Evolutionary conservation across 2,113 vertebrate genomes (phyloP).

Genomic region (Naja naja): DNA sequence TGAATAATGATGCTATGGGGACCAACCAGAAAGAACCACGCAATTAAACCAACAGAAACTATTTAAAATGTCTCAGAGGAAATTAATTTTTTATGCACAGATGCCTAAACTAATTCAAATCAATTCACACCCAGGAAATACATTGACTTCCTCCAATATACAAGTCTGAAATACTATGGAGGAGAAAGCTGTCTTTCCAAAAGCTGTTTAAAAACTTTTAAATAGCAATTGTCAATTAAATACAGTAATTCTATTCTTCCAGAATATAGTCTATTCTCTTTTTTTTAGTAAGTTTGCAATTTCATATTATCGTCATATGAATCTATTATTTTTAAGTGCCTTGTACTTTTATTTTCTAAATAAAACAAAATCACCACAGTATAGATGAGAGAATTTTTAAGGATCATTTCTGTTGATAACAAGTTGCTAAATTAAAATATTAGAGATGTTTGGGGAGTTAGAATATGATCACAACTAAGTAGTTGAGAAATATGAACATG

Average conservation of each 20-base stretch:
- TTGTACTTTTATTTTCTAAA: neutral
- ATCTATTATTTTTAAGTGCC: neutral
- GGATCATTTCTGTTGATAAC: neutral
- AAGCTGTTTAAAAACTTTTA: neutral
- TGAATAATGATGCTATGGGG: conserved; percentile 11
- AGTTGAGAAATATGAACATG: neutral
- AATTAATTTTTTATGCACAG: conserved; percentile 2
- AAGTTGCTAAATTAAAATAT: neutral
- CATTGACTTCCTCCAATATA: neutral
- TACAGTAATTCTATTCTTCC: neutral
- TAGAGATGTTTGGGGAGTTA: neutral
- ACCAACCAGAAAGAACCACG: conserved; percentile 22
- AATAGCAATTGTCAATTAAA: neutral
- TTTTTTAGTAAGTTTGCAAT: neutral
- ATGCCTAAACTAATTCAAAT: neutral
- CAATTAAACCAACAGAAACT: neutral
- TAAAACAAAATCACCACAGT: neutral
- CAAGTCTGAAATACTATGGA: neutral
- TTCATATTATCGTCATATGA: neutral
- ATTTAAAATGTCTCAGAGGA: neutral
- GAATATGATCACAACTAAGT: neutral
- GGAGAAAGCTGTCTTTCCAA: neutral
- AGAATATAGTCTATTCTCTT: neutral
- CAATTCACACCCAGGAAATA: neutral
- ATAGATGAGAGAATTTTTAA: neutral